A percentile compares a stretch with the other conserved stretches of the same genome.
Evolutionary conservation across 2,113 vertebrate genomes (phyloP).

Genomic region (Climacteris rufus): DNA sequence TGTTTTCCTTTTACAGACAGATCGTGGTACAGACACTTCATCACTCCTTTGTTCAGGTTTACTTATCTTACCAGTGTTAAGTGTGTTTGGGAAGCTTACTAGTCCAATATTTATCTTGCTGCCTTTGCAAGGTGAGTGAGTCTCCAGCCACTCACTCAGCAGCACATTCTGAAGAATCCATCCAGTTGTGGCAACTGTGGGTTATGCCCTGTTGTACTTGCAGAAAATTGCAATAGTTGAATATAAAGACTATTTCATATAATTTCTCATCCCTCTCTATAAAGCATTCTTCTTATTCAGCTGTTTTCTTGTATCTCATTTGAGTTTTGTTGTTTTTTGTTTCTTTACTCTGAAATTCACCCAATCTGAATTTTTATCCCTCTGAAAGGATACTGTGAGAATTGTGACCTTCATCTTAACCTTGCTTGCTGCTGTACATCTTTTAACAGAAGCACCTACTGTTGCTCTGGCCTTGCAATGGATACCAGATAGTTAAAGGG

Average conservation of each 20-base stretch:
- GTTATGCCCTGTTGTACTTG: neutral
- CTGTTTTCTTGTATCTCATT: neutral
- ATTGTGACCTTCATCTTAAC: neutral
- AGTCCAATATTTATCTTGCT: neutral
- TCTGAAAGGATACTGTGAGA: neutral
- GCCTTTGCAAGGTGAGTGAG: neutral
- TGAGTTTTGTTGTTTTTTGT: neutral
- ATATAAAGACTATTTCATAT: neutral
- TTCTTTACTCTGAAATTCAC: neutral
- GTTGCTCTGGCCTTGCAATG: neutral
- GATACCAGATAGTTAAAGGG: neutral
- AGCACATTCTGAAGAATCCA: neutral
- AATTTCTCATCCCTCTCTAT: neutral
- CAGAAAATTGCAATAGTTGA: neutral
- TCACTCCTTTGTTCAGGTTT: neutral
- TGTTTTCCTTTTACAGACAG: neutral
- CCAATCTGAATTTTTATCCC: neutral
- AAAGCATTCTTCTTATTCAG: neutral
- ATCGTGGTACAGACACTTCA: neutral
- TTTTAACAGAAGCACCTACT: neutral
- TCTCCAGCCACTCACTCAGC: neutral
- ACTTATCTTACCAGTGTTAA: neutral
- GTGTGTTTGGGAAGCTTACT: neutral
- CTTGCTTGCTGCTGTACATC: neutral
- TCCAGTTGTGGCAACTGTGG: neutral